Conservation (phyloP, 2,797 vertebrate genomes). For the Melanotaenia maccullochi region DNA sequence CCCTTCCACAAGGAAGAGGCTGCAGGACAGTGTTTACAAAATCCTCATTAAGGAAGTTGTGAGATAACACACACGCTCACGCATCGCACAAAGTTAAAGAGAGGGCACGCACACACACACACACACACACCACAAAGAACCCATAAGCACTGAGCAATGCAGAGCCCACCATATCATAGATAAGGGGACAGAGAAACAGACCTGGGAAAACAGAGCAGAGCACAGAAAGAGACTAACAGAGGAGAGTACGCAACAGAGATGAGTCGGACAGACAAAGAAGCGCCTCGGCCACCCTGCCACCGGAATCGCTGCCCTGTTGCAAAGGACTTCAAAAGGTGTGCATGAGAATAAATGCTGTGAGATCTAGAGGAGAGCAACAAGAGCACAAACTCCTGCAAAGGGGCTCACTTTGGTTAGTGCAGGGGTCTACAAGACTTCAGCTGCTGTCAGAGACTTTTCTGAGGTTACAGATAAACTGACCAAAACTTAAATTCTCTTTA, state of each 20-base stretch:
- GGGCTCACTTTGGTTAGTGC: conserved; percentile 79
- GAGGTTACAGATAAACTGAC: conserved; percentile 35
- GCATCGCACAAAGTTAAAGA: conserved; percentile 71
- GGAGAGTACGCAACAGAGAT: conserved; percentile 82
- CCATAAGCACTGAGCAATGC: conserved; percentile 81
- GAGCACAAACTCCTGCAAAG: conserved; percentile 37
- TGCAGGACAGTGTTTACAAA: conserved; percentile 97
- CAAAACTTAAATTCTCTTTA: conserved; percentile 18
- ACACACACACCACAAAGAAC: conserved; percentile 67
- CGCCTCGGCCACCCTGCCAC: conserved; percentile 85
- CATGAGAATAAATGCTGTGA: conserved; percentile 80
- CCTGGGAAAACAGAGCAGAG: conserved; percentile 74
- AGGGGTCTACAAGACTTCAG: conserved; percentile 79
- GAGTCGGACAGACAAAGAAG: conserved; percentile 81
- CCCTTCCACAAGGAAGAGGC: conserved; percentile 86
- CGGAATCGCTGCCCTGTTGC: conserved; percentile 79
- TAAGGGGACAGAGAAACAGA: conserved; percentile 88
- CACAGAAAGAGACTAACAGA: conserved; percentile 66
- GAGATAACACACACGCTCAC: conserved; percentile 87
- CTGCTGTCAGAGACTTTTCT: conserved; percentile 51
- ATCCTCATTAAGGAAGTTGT: conserved; percentile 97
- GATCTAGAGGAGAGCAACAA: conserved; percentile 55
- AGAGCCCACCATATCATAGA: conserved; percentile 91
- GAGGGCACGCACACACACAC: conserved; percentile 55
- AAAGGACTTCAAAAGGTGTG: conserved; percentile 81